These are phyloP conservation scores for Clamator glandarius DNA, from an alignment of 2,797 vertebrate species.

Conservation along the genomic window DNA sequence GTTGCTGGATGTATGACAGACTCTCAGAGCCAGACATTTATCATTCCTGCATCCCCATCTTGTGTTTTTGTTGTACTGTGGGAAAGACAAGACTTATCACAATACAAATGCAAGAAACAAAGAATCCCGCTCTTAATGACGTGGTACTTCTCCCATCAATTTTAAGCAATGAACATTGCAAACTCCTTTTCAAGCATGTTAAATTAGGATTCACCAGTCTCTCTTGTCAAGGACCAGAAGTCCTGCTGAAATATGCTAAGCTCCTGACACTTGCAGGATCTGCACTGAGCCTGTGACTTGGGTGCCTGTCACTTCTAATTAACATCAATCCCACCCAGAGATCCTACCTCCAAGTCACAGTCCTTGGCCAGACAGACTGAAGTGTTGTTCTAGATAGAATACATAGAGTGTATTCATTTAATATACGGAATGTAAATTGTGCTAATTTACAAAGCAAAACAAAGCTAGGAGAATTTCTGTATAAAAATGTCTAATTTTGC, in stretches of 20 bases:
- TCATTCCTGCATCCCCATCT: neutral
- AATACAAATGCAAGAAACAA: constrained; percentile 26
- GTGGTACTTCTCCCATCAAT: neutral
- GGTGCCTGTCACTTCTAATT: constrained; percentile 30
- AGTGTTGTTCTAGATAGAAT: neutral
- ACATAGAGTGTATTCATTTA: neutral
- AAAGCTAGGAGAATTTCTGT: neutral
- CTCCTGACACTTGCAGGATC: constrained; percentile 10
- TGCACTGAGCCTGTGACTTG: neutral
- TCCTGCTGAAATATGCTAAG: neutral
- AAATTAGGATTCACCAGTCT: neutral
- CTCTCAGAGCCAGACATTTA: neutral
- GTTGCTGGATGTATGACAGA: neutral
- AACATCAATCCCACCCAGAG: neutral
- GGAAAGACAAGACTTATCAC: neutral
- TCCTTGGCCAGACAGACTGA: neutral
- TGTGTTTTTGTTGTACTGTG: neutral
- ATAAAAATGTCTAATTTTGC: neutral
- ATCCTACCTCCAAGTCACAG: neutral
- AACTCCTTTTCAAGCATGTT: neutral
- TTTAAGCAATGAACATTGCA: constrained; percentile 6
- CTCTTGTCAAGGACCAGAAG: neutral
- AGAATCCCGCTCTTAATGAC: neutral
- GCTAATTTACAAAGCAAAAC: neutral
- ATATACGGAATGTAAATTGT: neutral